A percentile compares a stretch with the other conserved stretches of the same genome.
Evolutionary conservation across 1,140 invertebrate genomes (phyloP).

Genomic region (Drosophila elegans): DNA sequence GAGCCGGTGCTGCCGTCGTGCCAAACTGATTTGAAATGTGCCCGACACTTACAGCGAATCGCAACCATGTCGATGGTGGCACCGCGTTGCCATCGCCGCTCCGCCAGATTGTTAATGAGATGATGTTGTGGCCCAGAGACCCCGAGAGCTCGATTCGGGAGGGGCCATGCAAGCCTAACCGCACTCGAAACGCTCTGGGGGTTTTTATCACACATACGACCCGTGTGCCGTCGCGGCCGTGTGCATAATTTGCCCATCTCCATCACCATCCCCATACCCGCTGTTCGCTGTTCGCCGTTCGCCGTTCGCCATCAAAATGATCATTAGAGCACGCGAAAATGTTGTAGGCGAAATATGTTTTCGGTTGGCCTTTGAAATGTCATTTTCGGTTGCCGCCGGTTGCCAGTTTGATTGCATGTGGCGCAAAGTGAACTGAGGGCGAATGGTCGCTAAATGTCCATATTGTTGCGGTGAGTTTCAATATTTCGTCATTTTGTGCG

Average conservation of each 20-base stretch:
- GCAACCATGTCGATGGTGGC: conserved; percentile 26
- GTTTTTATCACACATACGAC: conserved; percentile 75
- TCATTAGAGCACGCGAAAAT: conserved; percentile 73
- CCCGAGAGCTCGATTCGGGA: conserved; percentile 17
- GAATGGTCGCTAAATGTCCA: conserved; percentile 23
- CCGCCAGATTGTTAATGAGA: conserved; percentile 72
- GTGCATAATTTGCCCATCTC: conserved; percentile 63
- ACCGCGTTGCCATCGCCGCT: conserved; percentile 13
- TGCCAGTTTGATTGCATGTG: conserved; percentile 15
- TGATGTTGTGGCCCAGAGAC: conserved; percentile 46
- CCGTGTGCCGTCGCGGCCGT: conserved; percentile 52
- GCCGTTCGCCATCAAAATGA: conserved; percentile 46
- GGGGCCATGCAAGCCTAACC: conserved; percentile 19
- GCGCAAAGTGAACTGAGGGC: neutral
- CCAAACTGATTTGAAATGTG: conserved; percentile 70
- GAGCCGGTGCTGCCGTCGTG: neutral
- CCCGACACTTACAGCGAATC: conserved; percentile 46
- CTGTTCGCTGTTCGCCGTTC: neutral
- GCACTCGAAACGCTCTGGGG: conserved; percentile 61
- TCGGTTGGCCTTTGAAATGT: conserved; percentile 69
- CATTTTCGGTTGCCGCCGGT: conserved; percentile 53
- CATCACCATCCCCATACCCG: neutral
- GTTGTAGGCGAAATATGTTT: conserved; percentile 72
- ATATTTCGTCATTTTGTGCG: conserved; percentile 30
- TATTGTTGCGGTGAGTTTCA: conserved; percentile 32